A percentile compares a stretch with the other conserved stretches of the same genome.
Conservation (phyloP, 2,113 vertebrate genomes). For the Perca fluviatilis region DNA sequence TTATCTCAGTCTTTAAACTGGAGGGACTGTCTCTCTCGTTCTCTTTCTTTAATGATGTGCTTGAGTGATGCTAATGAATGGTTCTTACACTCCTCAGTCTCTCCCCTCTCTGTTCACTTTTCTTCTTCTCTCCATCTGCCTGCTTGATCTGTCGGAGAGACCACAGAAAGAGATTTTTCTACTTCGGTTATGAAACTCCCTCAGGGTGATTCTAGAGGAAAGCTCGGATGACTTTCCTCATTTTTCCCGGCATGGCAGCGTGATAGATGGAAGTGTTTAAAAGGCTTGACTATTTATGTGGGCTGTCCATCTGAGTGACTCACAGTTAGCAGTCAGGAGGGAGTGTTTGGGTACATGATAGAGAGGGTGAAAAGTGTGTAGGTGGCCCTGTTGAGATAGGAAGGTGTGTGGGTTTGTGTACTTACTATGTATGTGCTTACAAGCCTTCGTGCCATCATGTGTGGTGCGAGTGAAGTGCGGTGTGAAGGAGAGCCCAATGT, state of each 20-base stretch:
- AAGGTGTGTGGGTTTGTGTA: conserved; percentile 1
- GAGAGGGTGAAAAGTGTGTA: conserved; percentile 17
- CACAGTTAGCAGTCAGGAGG: conserved; percentile 34
- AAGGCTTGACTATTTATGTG: conserved; percentile 50
- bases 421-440: conserved; percentile 1
- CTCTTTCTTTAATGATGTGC: conserved; percentile 58
- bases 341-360: conserved; percentile 30
- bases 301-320: conserved; percentile 44
- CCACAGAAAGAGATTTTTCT: conserved; percentile 45
- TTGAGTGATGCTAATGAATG: conserved; percentile 68
- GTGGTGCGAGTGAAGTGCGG: conserved; percentile 21
- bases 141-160: conserved; percentile 60
- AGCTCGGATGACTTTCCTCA: conserved; percentile 53
- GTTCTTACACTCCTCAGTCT: conserved; percentile 32
- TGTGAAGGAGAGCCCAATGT: conserved; percentile 50
- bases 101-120: conserved; percentile 11
- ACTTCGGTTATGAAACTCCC: conserved; percentile 58
- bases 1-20: conserved; percentile 49
- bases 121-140: conserved; percentile 52
- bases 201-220: conserved; percentile 60
- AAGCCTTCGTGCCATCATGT: conserved; percentile 21
- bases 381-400: conserved; percentile 26
- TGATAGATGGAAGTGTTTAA: conserved; percentile 68
- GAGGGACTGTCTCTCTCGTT: conserved; percentile 22
- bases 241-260: conserved; percentile 45